These are phyloP conservation scores for Mycalesis mineus DNA, from an alignment of 2,888 invertebrate species.

Conservation along the genomic window DNA sequence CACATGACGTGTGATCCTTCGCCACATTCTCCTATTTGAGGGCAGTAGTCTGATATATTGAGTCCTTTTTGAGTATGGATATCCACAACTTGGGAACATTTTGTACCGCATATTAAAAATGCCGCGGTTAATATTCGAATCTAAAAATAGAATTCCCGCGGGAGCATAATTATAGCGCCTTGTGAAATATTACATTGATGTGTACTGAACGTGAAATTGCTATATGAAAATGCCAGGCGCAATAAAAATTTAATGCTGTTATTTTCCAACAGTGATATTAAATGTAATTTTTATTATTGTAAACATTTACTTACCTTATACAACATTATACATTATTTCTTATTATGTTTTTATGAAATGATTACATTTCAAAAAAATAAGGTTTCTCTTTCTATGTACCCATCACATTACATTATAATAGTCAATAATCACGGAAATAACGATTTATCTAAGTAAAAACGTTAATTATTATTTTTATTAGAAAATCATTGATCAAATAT, in stretches of 20 bases:
- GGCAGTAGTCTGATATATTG: slow-evolving; percentile 49
- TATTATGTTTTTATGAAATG: no score
- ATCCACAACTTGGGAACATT: slow-evolving; percentile 44
- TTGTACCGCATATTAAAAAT: neutral
- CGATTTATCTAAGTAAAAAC: no score
- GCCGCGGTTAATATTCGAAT: neutral
- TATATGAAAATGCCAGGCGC: neutral
- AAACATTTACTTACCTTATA: neutral
- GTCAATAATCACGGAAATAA: no score
- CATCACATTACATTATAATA: no score
- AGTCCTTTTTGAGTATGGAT: slow-evolving; percentile 35
- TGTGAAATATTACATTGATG: neutral
- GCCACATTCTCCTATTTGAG: slow-evolving; percentile 42
- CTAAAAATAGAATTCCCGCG: neutral
- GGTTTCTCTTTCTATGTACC: no score
- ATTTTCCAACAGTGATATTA: no score
- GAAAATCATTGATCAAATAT: no score
- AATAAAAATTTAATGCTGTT: no score
- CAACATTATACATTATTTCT: slow-evolving; percentile 1
- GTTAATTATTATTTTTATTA: no score
- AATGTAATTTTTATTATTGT: no score
- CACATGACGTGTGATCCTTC: slow-evolving; percentile 63
- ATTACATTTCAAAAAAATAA: no score
- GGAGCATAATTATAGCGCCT: neutral
- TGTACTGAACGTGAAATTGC: neutral